Evolutionary conservation across 2,113 vertebrate species (phyloP).

Genomic region (Pelecanoides urinatrix): DNA sequence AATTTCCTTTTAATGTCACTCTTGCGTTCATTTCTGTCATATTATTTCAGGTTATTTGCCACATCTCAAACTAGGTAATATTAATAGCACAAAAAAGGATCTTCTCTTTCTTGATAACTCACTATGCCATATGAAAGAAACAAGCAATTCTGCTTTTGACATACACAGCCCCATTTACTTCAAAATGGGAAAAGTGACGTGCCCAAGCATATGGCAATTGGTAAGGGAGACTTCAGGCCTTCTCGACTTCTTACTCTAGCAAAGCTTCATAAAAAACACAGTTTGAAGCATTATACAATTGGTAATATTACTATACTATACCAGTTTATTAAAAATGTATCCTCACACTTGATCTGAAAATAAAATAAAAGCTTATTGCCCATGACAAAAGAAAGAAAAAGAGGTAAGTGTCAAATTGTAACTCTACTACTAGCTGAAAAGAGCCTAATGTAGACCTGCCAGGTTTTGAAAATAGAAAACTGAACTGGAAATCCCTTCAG

Average conservation of each 20-base stretch:
- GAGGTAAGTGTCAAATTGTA: not conserved
- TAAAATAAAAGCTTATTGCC: not conserved
- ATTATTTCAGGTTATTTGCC: constrained; percentile 28
- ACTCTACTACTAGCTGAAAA: not conserved
- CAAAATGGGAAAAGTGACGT: not conserved
- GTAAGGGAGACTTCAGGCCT: not conserved
- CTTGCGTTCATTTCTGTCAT: not conserved
- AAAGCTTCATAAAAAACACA: not conserved
- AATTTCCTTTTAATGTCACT: constrained; percentile 29
- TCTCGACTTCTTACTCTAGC: not conserved
- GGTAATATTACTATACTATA: not conserved
- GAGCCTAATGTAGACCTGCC: not conserved
- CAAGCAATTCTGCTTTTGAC: not conserved
- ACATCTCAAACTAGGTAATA: not conserved
- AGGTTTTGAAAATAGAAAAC: not conserved
- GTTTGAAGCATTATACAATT: not conserved
- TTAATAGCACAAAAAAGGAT: not conserved
- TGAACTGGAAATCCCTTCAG: not conserved
- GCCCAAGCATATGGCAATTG: not conserved
- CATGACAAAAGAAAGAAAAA: not conserved
- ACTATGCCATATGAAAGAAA: not conserved
- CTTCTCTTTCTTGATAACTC: not conserved
- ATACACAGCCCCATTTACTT: not conserved
- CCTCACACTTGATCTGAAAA: not conserved
- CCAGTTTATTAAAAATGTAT: not conserved